Evolutionary conservation across 1,140 invertebrate genomes (phyloP).

Genomic region (Propsilocerus akamusi): DNA sequence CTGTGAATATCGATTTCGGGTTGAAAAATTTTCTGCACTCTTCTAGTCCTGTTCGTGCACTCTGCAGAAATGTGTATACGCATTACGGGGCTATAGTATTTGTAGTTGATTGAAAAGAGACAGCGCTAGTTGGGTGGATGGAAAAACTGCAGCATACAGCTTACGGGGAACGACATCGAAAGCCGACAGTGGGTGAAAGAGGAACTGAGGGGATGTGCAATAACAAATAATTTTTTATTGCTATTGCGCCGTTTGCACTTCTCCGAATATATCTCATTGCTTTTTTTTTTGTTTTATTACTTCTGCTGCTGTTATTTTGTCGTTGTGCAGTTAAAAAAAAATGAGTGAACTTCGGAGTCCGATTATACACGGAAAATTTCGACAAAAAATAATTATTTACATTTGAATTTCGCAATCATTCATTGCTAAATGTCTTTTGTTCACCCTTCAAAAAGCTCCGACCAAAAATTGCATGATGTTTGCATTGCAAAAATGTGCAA

Average conservation of each 20-base stretch:
- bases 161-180: not conserved
- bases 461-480: too few relatives aligned
- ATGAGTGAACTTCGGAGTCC: not conserved
- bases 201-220: not conserved
- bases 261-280: not conserved
- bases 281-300: not conserved
- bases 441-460: not conserved
- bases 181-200: not conserved
- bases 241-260: constrained; percentile 3
- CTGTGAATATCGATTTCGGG: too few relatives aligned
- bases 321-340: not conserved
- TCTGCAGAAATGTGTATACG: too few relatives aligned
- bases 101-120: not conserved
- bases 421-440: not conserved
- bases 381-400: too few relatives aligned
- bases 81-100: too few relatives aligned
- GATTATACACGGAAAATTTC: not conserved
- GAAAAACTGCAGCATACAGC: not conserved
- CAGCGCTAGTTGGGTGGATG: not conserved
- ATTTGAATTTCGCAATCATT: too few relatives aligned
- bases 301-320: not conserved
- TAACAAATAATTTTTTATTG: not conserved
- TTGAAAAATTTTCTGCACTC: too few relatives aligned
- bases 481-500: not conserved
- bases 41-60: too few relatives aligned